Evolutionary conservation across 2,888 invertebrate genomes (phyloP), one percentile per base, ranked within the genome.

Genomic region (Sabellastarte sp.): DNA sequence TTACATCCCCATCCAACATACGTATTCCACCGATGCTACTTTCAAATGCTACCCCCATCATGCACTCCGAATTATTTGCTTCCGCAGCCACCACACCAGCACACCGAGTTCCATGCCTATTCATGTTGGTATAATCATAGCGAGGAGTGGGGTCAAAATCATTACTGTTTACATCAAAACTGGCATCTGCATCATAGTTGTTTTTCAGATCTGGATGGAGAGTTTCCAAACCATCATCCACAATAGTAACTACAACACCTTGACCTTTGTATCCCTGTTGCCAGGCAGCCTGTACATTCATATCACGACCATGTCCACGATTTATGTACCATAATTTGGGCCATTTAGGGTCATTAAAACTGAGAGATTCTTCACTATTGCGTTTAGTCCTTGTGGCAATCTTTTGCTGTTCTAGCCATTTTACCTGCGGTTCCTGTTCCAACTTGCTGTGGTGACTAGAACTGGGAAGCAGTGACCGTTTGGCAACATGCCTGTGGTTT

Each of bases 61-160:
- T 93, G 84, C 98, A 99, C 41, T 95, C 88, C 32, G 92, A 66
- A 86, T 99, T 99, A 85, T 98, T 96, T 60, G 94, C 95, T 32
- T 93, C 91, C 1, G 97, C 97, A 0, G 99, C 97, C 5, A 99
- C 98, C 85, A 98, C 97, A 0, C 97, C 96, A 1, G 97, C 96
- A 84, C 96, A 97, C 63, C 97, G 87, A 3, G 97, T 98, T 3
- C 87, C 87, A 73, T 87, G 87, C 83, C 80, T 89, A 87, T 99
- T 99, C 85, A 98, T 97, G 50, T 82, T 77, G 32, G 78, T 72
- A 26, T 74, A 68, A 63, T 82, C 80, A 69, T 83, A 82, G 70
- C 95, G 92, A n/a, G 99, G 99, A 90, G 94, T 96, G 3, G 99
- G 99, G 85, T 99, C 98, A 41, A 91, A 90, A 84, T 99, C 99